Conservation (phyloP, 2,888 invertebrate species). For the Gastrophysa polygoni region DNA sequence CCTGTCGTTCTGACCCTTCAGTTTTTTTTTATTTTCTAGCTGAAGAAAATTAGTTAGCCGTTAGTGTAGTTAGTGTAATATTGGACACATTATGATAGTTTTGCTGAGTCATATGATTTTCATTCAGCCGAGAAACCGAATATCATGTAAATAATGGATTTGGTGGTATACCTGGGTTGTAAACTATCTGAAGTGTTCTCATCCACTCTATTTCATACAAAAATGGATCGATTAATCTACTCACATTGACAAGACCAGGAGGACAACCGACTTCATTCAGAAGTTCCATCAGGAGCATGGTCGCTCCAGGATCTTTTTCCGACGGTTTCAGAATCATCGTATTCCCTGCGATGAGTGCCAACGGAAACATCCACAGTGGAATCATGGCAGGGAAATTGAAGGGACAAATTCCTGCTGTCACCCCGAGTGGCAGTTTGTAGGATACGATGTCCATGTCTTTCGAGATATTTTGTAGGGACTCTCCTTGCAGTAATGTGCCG, state of each 20-base stretch:
- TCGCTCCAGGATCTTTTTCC: conserved; percentile 96
- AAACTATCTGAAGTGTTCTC: too few relatives aligned
- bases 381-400: conserved; percentile 99
- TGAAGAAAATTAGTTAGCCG: too few relatives aligned
- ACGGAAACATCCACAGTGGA: conserved; percentile 94
- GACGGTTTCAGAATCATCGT: conserved; percentile 95
- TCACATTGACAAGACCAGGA: conserved; percentile 90
- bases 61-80: too few relatives aligned
- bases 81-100: too few relatives aligned
- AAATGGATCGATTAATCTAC: too few relatives aligned
- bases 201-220: background rate
- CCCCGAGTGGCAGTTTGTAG: conserved; percentile 90
- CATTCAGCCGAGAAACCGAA: too few relatives aligned
- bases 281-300: conserved; percentile 92
- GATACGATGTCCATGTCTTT: conserved; percentile 97
- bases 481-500: conserved; percentile 90
- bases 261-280: conserved; percentile 94
- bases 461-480: conserved; percentile 84
- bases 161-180: too few relatives aligned
- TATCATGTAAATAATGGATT: background rate
- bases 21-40: too few relatives aligned
- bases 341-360: conserved; percentile 90
- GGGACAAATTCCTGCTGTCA: conserved; percentile 94
- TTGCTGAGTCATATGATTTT: too few relatives aligned
- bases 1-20: too few relatives aligned